Evolutionary conservation across 1,140 invertebrate genomes (phyloP).

Genomic region (Myzus persicae): DNA sequence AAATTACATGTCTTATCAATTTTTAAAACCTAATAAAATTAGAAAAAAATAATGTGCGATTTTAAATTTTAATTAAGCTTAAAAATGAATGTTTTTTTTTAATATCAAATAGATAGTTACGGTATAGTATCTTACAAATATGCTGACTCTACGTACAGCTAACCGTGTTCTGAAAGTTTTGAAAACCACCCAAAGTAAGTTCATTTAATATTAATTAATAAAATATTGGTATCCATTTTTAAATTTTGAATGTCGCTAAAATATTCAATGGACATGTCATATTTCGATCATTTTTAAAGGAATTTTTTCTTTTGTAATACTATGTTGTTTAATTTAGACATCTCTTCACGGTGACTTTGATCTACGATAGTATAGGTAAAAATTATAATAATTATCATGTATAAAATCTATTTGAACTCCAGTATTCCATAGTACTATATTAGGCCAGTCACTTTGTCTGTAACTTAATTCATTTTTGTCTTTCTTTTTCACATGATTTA

Average conservation of each 20-base stretch:
- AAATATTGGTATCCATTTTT: not conserved
- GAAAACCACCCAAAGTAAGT: conserved; percentile 31
- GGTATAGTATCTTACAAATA: not conserved
- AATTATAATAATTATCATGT: too few relatives aligned
- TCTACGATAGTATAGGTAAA: too few relatives aligned
- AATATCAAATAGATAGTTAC: not conserved
- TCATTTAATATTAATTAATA: not conserved
- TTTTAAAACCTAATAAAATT: not conserved
- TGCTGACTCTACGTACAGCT: not conserved
- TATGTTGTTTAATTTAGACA: too few relatives aligned
- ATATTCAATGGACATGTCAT: not conserved
- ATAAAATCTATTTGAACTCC: not conserved
- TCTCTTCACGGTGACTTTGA: too few relatives aligned
- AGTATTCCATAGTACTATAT: not conserved
- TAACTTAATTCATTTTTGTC: not conserved
- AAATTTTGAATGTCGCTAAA: not conserved
- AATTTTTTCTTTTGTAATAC: too few relatives aligned
- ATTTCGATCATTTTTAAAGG: not conserved
- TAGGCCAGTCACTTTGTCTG: too few relatives aligned
- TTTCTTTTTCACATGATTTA: not conserved
- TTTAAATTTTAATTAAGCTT: not conserved
- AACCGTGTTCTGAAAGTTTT: conserved; percentile 16
- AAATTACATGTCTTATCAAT: not conserved
- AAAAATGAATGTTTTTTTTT: not conserved
- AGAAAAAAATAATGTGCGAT: not conserved